Evolutionary conservation across 2,113 vertebrate genomes (phyloP).

Genomic region (Salvelinus alpinus): DNA sequence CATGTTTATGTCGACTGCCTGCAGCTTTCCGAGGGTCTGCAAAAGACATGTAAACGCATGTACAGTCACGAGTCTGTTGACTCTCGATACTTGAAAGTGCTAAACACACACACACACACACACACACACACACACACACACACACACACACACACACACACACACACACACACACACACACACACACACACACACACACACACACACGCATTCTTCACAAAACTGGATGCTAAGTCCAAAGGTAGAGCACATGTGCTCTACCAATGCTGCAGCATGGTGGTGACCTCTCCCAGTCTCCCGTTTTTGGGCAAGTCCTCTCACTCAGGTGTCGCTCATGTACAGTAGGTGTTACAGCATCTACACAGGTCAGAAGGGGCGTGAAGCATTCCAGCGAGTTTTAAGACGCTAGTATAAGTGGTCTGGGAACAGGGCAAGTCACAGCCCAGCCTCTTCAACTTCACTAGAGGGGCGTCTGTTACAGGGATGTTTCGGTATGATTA

Average conservation of each 20-base stretch:
- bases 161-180: background rate
- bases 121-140: background rate
- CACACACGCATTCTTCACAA: background rate
- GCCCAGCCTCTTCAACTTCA: slow-evolving; percentile 16
- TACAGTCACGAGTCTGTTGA: background rate
- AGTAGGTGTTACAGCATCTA: slow-evolving; percentile 22
- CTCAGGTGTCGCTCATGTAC: slow-evolving; percentile 2
- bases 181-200: background rate
- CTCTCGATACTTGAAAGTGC: background rate
- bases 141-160: background rate
- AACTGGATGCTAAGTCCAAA: too few species aligned
- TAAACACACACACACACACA: background rate
- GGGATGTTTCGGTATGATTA: background rate
- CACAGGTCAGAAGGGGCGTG: background rate
- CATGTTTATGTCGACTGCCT: too few species aligned
- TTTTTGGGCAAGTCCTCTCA: too few species aligned
- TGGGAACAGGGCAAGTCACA: slow-evolving; percentile 21
- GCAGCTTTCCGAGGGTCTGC: too few species aligned
- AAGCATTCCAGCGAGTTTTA: slow-evolving; percentile 53
- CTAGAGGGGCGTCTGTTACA: background rate
- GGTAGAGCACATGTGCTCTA: background rate
- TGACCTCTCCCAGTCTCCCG: too few species aligned
- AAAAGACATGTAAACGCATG: too few species aligned
- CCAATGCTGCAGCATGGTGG: too few species aligned
- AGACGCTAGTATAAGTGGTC: slow-evolving; percentile 15